Conservation (phyloP, 2,113 vertebrate genomes). For the Meleagris gallopavo region DNA sequence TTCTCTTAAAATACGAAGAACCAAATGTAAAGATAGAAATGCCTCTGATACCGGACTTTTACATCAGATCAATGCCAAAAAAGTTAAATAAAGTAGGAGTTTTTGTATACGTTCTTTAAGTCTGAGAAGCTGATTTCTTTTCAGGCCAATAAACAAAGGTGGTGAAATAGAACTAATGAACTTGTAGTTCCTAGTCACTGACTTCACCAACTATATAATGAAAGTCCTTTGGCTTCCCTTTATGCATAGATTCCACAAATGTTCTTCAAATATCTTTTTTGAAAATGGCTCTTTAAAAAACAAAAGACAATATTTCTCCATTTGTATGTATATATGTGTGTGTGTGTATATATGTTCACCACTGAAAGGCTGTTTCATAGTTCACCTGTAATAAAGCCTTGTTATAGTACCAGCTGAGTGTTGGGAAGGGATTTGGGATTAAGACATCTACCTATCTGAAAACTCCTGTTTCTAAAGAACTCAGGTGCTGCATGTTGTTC, state of each 20-base stretch:
- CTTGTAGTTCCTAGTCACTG: background rate
- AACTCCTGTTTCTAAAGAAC: background rate
- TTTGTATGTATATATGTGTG: background rate
- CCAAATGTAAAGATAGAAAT: background rate
- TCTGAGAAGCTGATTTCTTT: background rate
- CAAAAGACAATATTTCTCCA: background rate
- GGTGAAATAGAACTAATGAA: background rate
- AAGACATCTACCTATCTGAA: background rate
- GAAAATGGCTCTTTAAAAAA: background rate
- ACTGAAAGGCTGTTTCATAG: background rate
- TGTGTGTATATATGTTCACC: background rate
- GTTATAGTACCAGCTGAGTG: background rate
- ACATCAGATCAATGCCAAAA: background rate
- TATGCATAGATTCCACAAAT: background rate
- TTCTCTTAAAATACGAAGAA: background rate
- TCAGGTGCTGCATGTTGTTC: background rate
- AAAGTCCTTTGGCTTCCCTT: background rate
- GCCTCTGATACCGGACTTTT: background rate
- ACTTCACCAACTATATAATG: background rate
- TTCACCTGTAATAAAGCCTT: background rate
- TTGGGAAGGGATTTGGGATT: background rate
- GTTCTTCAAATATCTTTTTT: background rate
- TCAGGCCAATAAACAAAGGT: background rate
- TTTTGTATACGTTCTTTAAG: background rate
- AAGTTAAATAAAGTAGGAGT: background rate